Evolutionary conservation across 2,888 invertebrate genomes (phyloP).

Genomic region (Mesochorus sp.): DNA sequence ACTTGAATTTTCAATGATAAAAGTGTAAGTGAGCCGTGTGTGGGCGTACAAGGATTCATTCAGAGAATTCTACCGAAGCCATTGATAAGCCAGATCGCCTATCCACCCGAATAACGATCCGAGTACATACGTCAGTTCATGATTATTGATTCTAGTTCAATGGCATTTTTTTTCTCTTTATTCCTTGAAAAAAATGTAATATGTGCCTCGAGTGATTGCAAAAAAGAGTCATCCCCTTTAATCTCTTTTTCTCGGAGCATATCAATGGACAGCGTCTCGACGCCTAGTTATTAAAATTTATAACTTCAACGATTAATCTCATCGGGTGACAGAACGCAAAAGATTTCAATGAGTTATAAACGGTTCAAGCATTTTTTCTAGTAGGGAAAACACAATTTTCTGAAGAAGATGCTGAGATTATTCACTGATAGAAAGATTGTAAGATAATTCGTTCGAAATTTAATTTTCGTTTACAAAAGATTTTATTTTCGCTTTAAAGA

Average conservation of each 20-base stretch:
- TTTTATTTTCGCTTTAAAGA: too few species aligned
- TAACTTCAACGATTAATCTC: background rate
- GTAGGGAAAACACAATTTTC: too few species aligned
- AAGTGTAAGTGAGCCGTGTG: slow-evolving; percentile 1
- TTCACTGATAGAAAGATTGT: too few species aligned
- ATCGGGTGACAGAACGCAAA: background rate
- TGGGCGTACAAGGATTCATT: slow-evolving; percentile 28
- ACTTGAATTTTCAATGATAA: slow-evolving; percentile 4
- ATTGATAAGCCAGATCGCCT: too few species aligned
- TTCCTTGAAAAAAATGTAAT: background rate
- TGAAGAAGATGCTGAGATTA: background rate
- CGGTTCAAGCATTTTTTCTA: too few species aligned
- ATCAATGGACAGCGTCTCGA: too few species aligned
- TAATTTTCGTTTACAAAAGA: too few species aligned
- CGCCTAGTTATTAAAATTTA: too few species aligned
- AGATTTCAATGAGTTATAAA: slow-evolving; percentile 3
- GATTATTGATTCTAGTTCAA: slow-evolving; percentile 34
- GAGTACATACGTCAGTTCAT: background rate
- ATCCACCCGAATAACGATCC: background rate
- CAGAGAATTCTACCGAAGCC: too few species aligned
- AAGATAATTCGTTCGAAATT: too few species aligned
- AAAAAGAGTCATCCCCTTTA: background rate
- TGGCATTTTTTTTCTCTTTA: background rate
- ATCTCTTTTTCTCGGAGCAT: background rate
- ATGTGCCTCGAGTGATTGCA: background rate